Evolutionary conservation across 1,140 invertebrate genomes (phyloP), one percentile per base, ranked within the genome.

Genomic region (Leptestheria dahalacensis): DNA sequence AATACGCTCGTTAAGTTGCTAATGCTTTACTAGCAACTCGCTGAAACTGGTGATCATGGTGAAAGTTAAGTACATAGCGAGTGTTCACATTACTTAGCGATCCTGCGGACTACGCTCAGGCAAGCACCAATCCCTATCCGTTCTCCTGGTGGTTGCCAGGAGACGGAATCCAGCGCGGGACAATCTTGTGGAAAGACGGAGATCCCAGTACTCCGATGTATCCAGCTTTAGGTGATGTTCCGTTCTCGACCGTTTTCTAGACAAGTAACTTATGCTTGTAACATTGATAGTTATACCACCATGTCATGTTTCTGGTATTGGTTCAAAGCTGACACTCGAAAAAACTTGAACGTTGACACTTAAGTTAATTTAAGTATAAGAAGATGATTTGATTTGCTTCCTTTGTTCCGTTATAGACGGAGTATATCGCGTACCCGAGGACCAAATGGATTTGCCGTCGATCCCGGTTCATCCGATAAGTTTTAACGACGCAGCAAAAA

Each of bases 201-300:
- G 77, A 78, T 66, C 75, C 77, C 3, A 61, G 67, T 3, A 77
- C 76, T 18, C 74, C 73, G 0, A 66, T 68, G 18, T 76, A 76
- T 63, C 72, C 76, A 18, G 68, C 75, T 23, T 67, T 71, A 59
- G 68, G 71, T 74, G 66, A 59, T 67, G 20, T 59, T 53, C 18
- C 23, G 25, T 58, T 25, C 49, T 21, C 59, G 18, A 6, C 11
- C 11, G 2, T 15, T n/a, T 59, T n/a, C 3, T 59, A 20, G 11
- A 20, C 23, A 21, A 59, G 3, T 53, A 24, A 2, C n/a, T n/a
- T n/a, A n/a, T n/a, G n/a, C n/a, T n/a, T n/a, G n/a, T n/a, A n/a
- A n/a, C n/a, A n/a, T n/a, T n/a, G n/a, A n/a, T n/a, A n/a, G n/a
- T n/a, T n/a, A n/a, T n/a, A n/a, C n/a, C n/a, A n/a, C n/a, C n/a